Evolutionary conservation across 2,888 invertebrate genomes (phyloP).

Genomic region (Resseliella maxima): DNA sequence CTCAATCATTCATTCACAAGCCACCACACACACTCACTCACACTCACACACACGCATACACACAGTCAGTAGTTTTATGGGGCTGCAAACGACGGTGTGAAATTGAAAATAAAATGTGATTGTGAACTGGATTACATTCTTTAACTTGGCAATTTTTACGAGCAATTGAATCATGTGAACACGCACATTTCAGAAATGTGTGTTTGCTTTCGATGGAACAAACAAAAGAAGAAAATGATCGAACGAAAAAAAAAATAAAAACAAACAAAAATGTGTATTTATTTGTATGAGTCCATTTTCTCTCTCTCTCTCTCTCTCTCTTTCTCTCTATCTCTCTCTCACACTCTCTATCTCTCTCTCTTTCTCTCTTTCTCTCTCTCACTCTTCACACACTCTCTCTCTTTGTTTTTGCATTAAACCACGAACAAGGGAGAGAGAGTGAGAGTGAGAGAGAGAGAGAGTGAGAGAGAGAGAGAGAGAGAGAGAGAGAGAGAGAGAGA

Average conservation of each 20-base stretch:
- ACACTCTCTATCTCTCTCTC: no score
- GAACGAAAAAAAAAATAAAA: no score
- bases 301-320: not conserved
- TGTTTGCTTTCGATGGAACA: not conserved
- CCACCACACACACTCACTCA: not conserved
- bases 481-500: no score
- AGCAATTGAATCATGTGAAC: conserved; percentile 49
- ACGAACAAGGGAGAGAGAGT: not conserved
- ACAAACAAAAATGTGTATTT: no score
- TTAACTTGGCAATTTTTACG: conserved; percentile 39
- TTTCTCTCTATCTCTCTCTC: no score
- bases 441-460: no score
- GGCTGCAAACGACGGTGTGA: conserved; percentile 38
- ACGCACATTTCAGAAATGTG: conserved; percentile 29
- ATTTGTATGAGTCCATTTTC: not conserved
- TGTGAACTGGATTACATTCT: conserved; percentile 20
- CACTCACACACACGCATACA: not conserved
- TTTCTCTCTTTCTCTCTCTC: not conserved
- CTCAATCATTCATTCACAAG: conserved; percentile 21
- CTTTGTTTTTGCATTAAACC: not conserved
- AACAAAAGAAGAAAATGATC: no score
- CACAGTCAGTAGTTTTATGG: conserved; percentile 1
- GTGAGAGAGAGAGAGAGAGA: no score
- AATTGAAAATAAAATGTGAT: conserved; percentile 55
- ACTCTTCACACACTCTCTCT: not conserved